A percentile compares a stretch with the other conserved stretches of the same genome.
phyloP scores from a whole-genome alignment of 2,797 vertebrate genomes.

The Lerista edwardsae region DNA sequence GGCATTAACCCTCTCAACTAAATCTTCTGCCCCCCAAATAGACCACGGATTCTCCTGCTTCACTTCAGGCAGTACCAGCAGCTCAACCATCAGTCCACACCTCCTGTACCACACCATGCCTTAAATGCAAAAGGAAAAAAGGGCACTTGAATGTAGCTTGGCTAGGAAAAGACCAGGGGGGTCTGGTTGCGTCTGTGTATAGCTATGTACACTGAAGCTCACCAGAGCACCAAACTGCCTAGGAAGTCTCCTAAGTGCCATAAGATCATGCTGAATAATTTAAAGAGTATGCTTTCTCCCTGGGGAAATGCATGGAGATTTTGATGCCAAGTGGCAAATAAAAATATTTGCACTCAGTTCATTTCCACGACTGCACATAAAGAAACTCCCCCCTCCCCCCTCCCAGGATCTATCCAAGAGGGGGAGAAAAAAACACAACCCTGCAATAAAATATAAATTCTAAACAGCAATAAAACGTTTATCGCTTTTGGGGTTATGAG shows the following conservation, averaged over 20 bases:
- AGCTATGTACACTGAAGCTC: neutral
- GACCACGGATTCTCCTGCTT: too few species aligned
- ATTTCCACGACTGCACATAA: slow-evolving; percentile 68
- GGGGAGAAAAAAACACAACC: neutral
- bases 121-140: too few species aligned
- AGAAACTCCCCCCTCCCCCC: slow-evolving; percentile 49
- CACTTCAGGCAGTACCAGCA: too few species aligned
- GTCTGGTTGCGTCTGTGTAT: neutral
- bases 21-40: too few species aligned
- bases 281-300: slow-evolving; percentile 53
- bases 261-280: slow-evolving; percentile 26
- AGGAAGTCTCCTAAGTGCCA: neutral
- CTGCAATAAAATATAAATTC: slow-evolving; percentile 73
- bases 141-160: neutral
- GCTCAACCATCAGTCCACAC: too few species aligned
- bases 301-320: slow-evolving; percentile 60
- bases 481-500: slow-evolving; percentile 71
- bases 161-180: neutral
- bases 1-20: too few species aligned
- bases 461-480: slow-evolving; percentile 74
- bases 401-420: slow-evolving; percentile 44
- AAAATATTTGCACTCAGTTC: slow-evolving; percentile 72
- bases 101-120: too few species aligned
- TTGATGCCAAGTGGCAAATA: slow-evolving; percentile 70
- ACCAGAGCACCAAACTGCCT: neutral